phyloP scores from a whole-genome alignment of 2,113 vertebrate species.

The Pachypanchax playfairii region DNA sequence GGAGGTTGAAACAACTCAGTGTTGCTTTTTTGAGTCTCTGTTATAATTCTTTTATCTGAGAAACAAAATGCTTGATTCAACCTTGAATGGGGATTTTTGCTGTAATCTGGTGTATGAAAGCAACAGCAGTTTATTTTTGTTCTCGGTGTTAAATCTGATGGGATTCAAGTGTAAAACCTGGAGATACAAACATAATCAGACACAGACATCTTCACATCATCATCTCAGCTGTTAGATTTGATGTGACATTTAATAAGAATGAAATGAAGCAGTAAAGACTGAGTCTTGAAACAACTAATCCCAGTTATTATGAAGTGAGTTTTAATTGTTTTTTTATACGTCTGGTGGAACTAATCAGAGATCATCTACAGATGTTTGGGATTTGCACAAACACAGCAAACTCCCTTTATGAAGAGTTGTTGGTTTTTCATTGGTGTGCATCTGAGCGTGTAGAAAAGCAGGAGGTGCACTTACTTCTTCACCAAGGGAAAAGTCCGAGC shows the following conservation, averaged over 20 bases:
- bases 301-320: too few relatives aligned
- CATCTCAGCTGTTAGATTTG: neutral
- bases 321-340: too few relatives aligned
- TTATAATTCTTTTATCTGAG: slow-evolving; percentile 36
- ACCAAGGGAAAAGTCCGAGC: slow-evolving; percentile 40
- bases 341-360: slow-evolving; percentile 6
- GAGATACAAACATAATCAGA: slow-evolving; percentile 21
- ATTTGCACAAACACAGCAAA: slow-evolving; percentile 21
- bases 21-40: slow-evolving; percentile 1
- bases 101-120: slow-evolving; percentile 64
- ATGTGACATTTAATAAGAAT: slow-evolving; percentile 35
- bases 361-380: slow-evolving; percentile 23
- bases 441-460: slow-evolving; percentile 31
- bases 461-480: slow-evolving; percentile 29
- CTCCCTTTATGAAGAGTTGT: slow-evolving; percentile 25
- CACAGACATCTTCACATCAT: neutral
- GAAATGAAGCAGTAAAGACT: slow-evolving; percentile 13
- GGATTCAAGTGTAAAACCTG: slow-evolving; percentile 56
- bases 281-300: too few relatives aligned
- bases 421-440: slow-evolving; percentile 33
- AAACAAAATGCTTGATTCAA: slow-evolving; percentile 55
- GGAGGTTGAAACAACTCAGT: slow-evolving; percentile 9
- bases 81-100: slow-evolving; percentile 25
- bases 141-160: slow-evolving; percentile 54
- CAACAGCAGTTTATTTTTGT: slow-evolving; percentile 69